Evolutionary conservation across 2,888 invertebrate genomes (phyloP), one percentile per base, ranked within the genome.

Genomic region (Loripinus fragilis): DNA sequence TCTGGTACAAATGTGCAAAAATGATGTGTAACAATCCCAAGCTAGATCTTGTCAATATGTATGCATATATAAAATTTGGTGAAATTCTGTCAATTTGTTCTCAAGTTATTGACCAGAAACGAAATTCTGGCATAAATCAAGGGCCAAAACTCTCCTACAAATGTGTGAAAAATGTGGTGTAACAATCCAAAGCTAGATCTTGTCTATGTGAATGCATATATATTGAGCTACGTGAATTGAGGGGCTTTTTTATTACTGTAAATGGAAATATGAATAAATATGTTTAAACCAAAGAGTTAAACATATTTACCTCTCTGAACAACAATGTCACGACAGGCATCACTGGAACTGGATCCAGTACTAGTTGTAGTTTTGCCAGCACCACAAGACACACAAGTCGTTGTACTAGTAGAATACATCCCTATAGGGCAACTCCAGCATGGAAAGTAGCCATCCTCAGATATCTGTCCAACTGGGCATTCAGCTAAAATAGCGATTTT

Each of bases 381-480:
- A 33, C 23, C 15, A 67, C 45, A 42, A n/a, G 28, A 25, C 2
- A 15, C 15, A 15, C 25, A 41, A 8, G 41, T 10, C 25, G 12
- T 7, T 42, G 23, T 10, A 42, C 38, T 45, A 3, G 12, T 8
- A 12, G 67, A 2, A 25, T 67, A 67, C 2, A n/a, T 41, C 17
- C 67, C 67, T 5, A 67, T 15, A 2, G 67, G 45, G 20, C 41
- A 38, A 1, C 7, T 8, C 8, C 23, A 41, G 42, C 67, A 67
- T 8, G 67, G 67, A 7, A 7, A 23, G 20, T 42, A 67, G 7
- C 67, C 67, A 45, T 45, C 45, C 5, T 23, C 67, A n/a, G 67
- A 67, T 8, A 42, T 35, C 25, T 41, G 45, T 15, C 81, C 81
- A 41, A 41, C 23, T n/a, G 38, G 30, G 55, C 80, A 83, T 41